Conservation (phyloP, 2,113 vertebrate genomes). For the Beaufortia kweichowensis region DNA sequence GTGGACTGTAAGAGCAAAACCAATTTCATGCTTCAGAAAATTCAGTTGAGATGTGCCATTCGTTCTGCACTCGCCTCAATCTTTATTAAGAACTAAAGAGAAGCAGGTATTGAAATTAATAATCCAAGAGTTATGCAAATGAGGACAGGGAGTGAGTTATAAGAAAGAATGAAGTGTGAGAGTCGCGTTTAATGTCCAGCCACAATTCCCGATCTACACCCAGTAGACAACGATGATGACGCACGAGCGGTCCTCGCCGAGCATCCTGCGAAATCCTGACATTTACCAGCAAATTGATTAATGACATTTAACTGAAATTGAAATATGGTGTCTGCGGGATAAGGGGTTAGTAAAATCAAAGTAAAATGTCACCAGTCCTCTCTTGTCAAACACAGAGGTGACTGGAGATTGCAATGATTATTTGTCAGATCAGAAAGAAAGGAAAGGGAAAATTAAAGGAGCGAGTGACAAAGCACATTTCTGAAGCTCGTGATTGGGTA, state of each 20-base stretch:
- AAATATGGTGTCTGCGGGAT: slow-evolving; percentile 14
- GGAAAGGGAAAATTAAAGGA: not conserved
- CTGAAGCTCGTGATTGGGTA: slow-evolving; percentile 13
- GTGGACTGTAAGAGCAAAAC: slow-evolving; percentile 9
- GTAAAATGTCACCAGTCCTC: slow-evolving; percentile 17
- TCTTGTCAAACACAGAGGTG: not conserved
- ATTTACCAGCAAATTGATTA: slow-evolving; percentile 28
- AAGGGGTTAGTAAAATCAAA: not conserved
- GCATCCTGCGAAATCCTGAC: slow-evolving; percentile 20
- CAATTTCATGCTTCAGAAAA: slow-evolving; percentile 37
- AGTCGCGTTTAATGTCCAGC: not conserved
- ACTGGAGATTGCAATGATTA: not conserved
- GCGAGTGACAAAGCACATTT: not conserved
- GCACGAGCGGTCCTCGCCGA: not conserved
- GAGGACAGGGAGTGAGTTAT: not conserved
- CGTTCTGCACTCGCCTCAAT: slow-evolving; percentile 14
- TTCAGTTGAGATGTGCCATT: slow-evolving; percentile 10
- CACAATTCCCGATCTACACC: not conserved
- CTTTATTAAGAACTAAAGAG: slow-evolving; percentile 37
- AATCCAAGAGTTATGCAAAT: slow-evolving; percentile 15
- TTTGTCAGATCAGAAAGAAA: not conserved
- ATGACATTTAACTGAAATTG: slow-evolving; percentile 37
- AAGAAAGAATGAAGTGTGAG: not conserved
- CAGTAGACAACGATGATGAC: not conserved
- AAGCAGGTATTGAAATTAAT: slow-evolving; percentile 37